phyloP scores from a whole-genome alignment of 2,888 invertebrate genomes.

The Caenorhabditis doughertyi region DNA sequence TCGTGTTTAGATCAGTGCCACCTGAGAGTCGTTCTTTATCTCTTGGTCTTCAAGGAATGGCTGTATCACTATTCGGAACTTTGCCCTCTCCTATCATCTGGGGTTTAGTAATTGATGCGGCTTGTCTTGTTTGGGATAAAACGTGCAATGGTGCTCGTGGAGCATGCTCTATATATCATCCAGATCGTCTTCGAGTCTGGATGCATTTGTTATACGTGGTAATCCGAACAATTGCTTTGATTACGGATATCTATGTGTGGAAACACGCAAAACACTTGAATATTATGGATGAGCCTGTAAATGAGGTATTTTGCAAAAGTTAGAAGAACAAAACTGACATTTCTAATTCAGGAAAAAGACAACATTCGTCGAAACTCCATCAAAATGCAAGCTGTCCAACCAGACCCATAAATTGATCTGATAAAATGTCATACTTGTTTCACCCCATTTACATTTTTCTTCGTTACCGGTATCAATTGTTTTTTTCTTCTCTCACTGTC shows the following conservation, averaged over 20 bases:
- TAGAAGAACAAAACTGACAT: neutral
- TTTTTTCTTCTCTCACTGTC: slow-evolving; percentile 7
- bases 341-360: slow-evolving; percentile 47
- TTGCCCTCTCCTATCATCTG: slow-evolving; percentile 83
- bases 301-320: slow-evolving; percentile 50
- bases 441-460: neutral
- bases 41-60: slow-evolving; percentile 81
- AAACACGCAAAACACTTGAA: slow-evolving; percentile 80
- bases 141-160: slow-evolving; percentile 81
- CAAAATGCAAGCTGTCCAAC: slow-evolving; percentile 55
- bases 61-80: slow-evolving; percentile 80
- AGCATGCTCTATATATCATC: slow-evolving; percentile 83
- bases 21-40: slow-evolving; percentile 79
- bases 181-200: slow-evolving; percentile 77
- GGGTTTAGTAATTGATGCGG: slow-evolving; percentile 83
- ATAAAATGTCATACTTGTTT: neutral
- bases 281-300: slow-evolving; percentile 79
- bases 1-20: slow-evolving; percentile 75
- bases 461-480: slow-evolving; percentile 36
- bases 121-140: slow-evolving; percentile 84
- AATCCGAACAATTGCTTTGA: slow-evolving; percentile 76
- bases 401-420: slow-evolving; percentile 42
- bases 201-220: slow-evolving; percentile 79
- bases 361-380: slow-evolving; percentile 52
- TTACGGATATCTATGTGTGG: slow-evolving; percentile 81